Percentiles rank a stretch among this genome's conserved stretches.
Evolutionary conservation across 2,888 invertebrate species (phyloP).

Genomic region (Ethmia dodecea): DNA sequence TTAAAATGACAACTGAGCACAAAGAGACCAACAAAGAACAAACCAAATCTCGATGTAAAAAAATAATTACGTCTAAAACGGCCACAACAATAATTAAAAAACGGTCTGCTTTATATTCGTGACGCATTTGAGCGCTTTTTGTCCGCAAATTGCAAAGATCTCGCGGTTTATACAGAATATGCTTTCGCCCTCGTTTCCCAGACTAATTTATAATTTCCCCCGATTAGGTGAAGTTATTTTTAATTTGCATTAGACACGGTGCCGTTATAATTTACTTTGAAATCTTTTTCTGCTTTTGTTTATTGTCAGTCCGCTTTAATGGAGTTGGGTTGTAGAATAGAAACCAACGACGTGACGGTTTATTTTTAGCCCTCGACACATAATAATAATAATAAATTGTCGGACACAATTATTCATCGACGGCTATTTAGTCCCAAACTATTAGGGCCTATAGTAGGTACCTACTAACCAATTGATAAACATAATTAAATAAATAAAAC

Average conservation of each 20-base stretch:
- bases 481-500: no score
- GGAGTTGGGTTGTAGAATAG: no score
- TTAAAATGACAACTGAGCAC: no score
- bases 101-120: constrained; percentile 47
- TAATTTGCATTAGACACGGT: constrained; percentile 25
- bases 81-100: constrained; percentile 46
- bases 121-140: constrained; percentile 40
- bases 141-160: constrained; percentile 51
- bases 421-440: no score
- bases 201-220: constrained; percentile 40
- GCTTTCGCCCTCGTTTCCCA: constrained; percentile 25
- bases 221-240: constrained; percentile 35
- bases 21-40: no score
- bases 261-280: constrained; percentile 15
- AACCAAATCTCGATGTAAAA: no score
- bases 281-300: background rate
- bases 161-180: constrained; percentile 37
- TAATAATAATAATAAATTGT: no score
- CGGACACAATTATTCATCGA: no score
- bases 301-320: background rate
- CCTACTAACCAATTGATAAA: no score
- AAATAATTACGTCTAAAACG: constrained; percentile 20
- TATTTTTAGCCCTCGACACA: no score
- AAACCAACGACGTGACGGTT: no score
- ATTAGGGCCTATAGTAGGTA: no score